phyloP scores from a whole-genome alignment of 2,888 invertebrate genomes.

The Odontothrips loti region DNA sequence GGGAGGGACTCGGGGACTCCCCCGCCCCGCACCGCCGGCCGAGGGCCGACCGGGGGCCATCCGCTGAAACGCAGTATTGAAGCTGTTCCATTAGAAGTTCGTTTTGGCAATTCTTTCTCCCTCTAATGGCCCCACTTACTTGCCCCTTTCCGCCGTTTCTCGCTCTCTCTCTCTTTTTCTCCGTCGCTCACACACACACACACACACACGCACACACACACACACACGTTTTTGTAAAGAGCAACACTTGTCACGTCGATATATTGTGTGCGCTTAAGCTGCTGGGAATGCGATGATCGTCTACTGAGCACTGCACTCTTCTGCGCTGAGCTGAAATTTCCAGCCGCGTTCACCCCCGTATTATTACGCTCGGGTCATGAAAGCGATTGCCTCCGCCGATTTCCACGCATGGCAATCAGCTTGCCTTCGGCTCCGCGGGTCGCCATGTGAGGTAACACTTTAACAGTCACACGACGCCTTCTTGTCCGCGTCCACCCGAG shows the following conservation, averaged over 20 bases:
- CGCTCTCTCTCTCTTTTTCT: background rate
- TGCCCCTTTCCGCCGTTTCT: too few relatives aligned
- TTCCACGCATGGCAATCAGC: background rate
- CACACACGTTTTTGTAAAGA: background rate
- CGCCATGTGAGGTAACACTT: background rate
- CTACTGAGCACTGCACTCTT: too few relatives aligned
- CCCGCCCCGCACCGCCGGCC: background rate
- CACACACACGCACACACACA: background rate
- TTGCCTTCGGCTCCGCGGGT: background rate
- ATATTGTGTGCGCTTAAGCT: too few relatives aligned
- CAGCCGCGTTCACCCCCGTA: too few relatives aligned
- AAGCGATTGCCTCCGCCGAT: too few relatives aligned
- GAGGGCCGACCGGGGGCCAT: too few relatives aligned
- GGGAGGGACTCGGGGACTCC: background rate
- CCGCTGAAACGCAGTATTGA: background rate
- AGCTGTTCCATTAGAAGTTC: slow-evolving; percentile 6
- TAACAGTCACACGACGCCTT: background rate
- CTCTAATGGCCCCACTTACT: background rate
- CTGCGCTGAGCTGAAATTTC: too few relatives aligned
- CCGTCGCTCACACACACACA: background rate
- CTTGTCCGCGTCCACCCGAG: background rate
- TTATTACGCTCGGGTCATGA: too few relatives aligned
- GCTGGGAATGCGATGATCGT: too few relatives aligned
- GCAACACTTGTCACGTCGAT: background rate
- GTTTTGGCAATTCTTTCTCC: background rate